A percentile compares a stretch with the other conserved stretches of the same genome.
These are phyloP conservation scores for Tonatia bakeri DNA, from an alignment of 2,113 vertebrate species.

Conservation along the genomic window DNA sequence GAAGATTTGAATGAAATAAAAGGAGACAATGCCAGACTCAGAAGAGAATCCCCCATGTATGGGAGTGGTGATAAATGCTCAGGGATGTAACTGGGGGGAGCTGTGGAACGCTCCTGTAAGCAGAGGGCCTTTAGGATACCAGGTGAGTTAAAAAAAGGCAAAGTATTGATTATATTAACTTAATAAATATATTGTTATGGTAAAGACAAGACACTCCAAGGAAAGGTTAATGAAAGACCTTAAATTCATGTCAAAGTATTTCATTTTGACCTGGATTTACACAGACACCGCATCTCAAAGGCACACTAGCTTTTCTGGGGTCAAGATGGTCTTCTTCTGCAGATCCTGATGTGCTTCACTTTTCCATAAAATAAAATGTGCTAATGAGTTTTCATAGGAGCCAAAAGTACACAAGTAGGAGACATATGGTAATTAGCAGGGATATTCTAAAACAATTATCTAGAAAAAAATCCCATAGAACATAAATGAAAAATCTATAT, in stretches of 20 bases:
- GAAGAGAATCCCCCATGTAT: background rate
- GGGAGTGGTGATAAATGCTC: background rate
- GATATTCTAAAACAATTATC: background rate
- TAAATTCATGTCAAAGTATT: background rate
- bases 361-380: background rate
- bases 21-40: background rate
- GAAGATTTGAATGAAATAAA: background rate
- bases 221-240: background rate
- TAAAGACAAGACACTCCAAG: background rate
- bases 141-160: background rate
- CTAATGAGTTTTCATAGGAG: background rate
- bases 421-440: background rate
- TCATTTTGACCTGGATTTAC: slow-evolving; percentile 14
- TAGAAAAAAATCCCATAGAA: background rate
- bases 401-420: background rate
- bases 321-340: background rate
- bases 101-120: too few relatives aligned
- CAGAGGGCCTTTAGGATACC: background rate
- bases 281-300: background rate
- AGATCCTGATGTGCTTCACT: background rate
- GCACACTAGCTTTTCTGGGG: background rate
- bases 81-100: background rate
- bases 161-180: background rate
- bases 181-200: background rate
- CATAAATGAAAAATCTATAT: background rate